phyloP scores from a whole-genome alignment of 2,113 vertebrate genomes.

The Panthera tigris region DNA sequence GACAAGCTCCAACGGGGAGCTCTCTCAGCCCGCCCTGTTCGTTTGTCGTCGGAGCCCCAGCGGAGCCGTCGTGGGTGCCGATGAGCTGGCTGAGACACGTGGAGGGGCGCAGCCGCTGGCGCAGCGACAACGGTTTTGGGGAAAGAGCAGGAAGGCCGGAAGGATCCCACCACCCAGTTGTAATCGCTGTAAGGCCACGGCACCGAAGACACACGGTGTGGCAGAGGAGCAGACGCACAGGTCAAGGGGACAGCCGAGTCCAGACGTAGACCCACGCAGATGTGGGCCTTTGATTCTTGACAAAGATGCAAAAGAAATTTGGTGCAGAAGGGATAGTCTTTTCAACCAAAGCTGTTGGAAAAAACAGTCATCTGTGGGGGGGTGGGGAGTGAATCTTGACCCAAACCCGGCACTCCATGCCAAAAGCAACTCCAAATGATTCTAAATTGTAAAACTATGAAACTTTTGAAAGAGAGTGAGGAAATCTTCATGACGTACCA shows the following conservation, averaged over 20 bases:
- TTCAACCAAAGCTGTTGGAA: background rate
- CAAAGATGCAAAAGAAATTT: too few species aligned
- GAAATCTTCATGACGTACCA: accelerated
- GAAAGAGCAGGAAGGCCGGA: background rate
- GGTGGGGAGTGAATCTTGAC: background rate
- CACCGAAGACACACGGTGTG: accelerated
- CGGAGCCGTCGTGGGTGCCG: too few species aligned
- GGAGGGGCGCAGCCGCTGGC: background rate
- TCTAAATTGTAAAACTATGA: background rate
- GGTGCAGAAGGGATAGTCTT: background rate
- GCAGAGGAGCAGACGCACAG: background rate
- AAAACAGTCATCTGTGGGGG: too few species aligned
- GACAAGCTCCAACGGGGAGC: too few species aligned
- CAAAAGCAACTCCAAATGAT: background rate
- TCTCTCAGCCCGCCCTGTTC: background rate
- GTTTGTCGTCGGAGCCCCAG: background rate
- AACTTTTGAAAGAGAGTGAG: background rate
- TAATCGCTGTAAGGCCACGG: background rate
- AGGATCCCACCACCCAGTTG: background rate
- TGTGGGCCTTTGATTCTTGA: background rate
- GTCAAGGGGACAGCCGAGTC: accelerated
- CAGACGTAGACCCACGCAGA: background rate
- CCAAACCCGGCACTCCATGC: background rate
- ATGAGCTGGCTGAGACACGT: too few species aligned
- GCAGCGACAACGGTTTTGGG: background rate